Evolutionary conservation across 53 echinoderm and acorn worm genomes (phyloP), one percentile per base, ranked within the genome.

Genomic region (Glandiceps talaboti): DNA sequence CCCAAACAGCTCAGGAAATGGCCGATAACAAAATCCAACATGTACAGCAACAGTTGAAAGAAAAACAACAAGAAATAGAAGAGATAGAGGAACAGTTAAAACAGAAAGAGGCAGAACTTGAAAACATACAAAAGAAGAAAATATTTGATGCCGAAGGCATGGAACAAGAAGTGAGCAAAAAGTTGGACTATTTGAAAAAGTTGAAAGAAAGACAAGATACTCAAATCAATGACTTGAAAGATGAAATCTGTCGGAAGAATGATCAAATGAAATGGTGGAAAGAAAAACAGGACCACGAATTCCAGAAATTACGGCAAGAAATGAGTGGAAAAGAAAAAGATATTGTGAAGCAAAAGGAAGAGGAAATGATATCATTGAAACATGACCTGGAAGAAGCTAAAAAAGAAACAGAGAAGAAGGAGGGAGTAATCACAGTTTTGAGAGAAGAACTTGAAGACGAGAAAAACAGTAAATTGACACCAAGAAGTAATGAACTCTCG

Each of bases 201-300:
- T 20, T 45, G 6, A 45, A 45, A 20, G 64, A 45, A 20, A 6
- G 64, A 45, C 64, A 45, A 45, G 64, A 45, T 20, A 45, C 64
- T 6, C 64, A 45, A 20, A 45, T 45, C 64, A 45, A 45, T 20
- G 64, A 45, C 64, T 20, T 45, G 64, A 45, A 45, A 45, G 64
- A 45, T 20, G 64, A 45, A 20, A 45, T 45, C 64, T 6, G 6
- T 20, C 64, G 64, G 64, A 45, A 45, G 64, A 45, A 45, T 20
- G 64, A 45, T 20, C 64, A 45, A 20, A 45, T 45, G 64, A 45
- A 45, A 45, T 45, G 64, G 64, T 45, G 64, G 64, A 45, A 45
- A 31, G 86, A 91, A 82, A 87, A 81, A 64, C 94, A 91, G 77
- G 94, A 94, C 74, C 85, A 83, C 14, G 94, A 94, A 82, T 91